Evolutionary conservation across 2,888 invertebrate genomes (phyloP), one percentile per base, ranked within the genome.

Genomic region (Acronicta alni): DNA sequence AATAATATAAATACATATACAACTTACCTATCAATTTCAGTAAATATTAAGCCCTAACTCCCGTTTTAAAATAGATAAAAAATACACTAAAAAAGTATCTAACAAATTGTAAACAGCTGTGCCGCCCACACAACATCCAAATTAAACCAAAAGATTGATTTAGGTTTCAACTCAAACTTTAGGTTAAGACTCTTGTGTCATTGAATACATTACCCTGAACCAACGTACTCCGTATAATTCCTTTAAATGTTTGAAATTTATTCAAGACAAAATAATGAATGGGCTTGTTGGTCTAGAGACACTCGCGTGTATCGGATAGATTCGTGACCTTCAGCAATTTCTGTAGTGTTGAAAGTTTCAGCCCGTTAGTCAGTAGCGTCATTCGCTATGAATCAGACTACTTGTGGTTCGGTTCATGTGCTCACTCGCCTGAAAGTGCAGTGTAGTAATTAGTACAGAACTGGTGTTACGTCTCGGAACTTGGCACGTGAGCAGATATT

Each of bases 361-460:
- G 79, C 57, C 59, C 56, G 58, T 66, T 72, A 69, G 69, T 77
- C 60, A 81, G 80, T 79, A 74, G 82, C 81, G 81, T 82, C 80
- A 83, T 76, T 77, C 79, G 82, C 80, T 80, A 86, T 92, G 93
- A 92, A 89, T 89, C 91, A 89, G 90, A 89, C 79, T 86, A 86
- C 80, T 85, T 81, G 85, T 84, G 83, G 85, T 89, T 87, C 86
- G 83, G 85, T 89, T 87, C 86, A 87, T 84, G 83, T 84, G 86
- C 77, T 82, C 76, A 79, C 80, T 75, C 84, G 89, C 84, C 88
- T 90, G 90, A 91, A 93, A 90, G 86, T 79, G 75, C 77, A 80
- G 88, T 82, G 81, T 82, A 76, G 72, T 57, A 67, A 91, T 89
- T 88, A 89, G 86, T 78, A 72, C 77, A 80, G 88, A 80, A 81